Conservation (phyloP, 2,888 invertebrate species). For the Homarus gammarus region DNA sequence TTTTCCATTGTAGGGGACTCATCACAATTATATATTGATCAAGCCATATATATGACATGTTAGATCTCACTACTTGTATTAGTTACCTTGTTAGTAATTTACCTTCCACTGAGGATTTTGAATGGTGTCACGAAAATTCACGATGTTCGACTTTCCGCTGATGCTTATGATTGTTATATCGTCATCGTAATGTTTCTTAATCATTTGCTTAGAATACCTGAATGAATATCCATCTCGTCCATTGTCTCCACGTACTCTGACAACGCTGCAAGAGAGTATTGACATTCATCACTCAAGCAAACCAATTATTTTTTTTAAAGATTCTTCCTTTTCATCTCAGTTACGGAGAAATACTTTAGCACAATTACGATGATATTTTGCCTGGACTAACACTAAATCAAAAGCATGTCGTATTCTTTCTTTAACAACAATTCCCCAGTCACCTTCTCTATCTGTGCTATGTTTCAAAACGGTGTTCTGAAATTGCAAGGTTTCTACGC, state of each 20-base stretch:
- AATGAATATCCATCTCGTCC: conserved; percentile 23
- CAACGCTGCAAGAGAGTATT: not conserved
- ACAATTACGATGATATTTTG: too few relatives aligned
- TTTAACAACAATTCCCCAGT: too few relatives aligned
- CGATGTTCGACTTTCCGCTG: conserved; percentile 35
- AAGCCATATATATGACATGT: conserved; percentile 32
- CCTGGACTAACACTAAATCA: too few relatives aligned
- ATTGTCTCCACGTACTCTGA: conserved; percentile 30
- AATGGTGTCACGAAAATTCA: conserved; percentile 38
- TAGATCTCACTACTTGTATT: not conserved
- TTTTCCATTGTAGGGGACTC: conserved; percentile 29
- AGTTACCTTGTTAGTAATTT: conserved; percentile 17
- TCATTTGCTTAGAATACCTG: conserved; percentile 42
- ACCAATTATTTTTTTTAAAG: conserved; percentile 24
- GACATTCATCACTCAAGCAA: not conserved
- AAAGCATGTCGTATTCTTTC: too few relatives aligned
- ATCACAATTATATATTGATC: conserved; percentile 15
- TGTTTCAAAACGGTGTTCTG: too few relatives aligned
- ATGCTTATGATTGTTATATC: conserved; percentile 38
- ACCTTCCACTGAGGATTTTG: conserved; percentile 35
- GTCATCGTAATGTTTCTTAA: conserved; percentile 33
- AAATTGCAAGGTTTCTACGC: conserved; percentile 21
- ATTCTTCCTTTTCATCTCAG: too few relatives aligned
- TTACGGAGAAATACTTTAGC: too few relatives aligned
- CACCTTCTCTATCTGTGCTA: too few relatives aligned